Percentiles rank a stretch among this genome's conserved stretches.
Conservation (phyloP, 2,888 invertebrate species). For the Argynnis bischoffii region DNA sequence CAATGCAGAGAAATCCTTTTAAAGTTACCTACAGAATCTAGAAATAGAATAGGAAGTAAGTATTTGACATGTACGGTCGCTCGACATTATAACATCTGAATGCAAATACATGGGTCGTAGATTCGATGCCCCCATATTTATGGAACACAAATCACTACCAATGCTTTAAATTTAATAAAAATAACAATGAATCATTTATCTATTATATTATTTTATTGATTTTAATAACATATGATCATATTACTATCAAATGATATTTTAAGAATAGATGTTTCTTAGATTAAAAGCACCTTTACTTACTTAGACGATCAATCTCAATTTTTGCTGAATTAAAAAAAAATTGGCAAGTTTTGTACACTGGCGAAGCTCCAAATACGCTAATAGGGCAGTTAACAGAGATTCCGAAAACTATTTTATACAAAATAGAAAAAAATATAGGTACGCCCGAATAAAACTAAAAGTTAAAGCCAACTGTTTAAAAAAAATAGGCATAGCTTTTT, state of each 20-base stretch:
- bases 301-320: slow-evolving; percentile 38
- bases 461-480: slow-evolving; percentile 5
- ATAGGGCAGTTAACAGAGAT: slow-evolving; percentile 44
- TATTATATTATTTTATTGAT: no score
- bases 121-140: no score
- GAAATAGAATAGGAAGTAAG: slow-evolving; percentile 43
- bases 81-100: not conserved
- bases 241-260: not conserved
- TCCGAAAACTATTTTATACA: slow-evolving; percentile 41
- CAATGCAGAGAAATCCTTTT: slow-evolving; percentile 70
- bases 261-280: slow-evolving; percentile 4
- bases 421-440: slow-evolving; percentile 35
- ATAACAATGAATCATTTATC: no score
- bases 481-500: not conserved
- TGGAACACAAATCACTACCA: no score
- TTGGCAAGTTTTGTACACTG: slow-evolving; percentile 42
- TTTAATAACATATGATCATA: not conserved
- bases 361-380: slow-evolving; percentile 45
- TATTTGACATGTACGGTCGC: slow-evolving; percentile 19
- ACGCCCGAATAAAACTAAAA: slow-evolving; percentile 23
- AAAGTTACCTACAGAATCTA: slow-evolving; percentile 50
- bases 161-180: no score
- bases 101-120: no score
- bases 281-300: slow-evolving; percentile 17
- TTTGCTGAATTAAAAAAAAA: slow-evolving; percentile 37